Conservation (phyloP, 2,888 invertebrate genomes). For the Mongoloraphidia duomilia region DNA sequence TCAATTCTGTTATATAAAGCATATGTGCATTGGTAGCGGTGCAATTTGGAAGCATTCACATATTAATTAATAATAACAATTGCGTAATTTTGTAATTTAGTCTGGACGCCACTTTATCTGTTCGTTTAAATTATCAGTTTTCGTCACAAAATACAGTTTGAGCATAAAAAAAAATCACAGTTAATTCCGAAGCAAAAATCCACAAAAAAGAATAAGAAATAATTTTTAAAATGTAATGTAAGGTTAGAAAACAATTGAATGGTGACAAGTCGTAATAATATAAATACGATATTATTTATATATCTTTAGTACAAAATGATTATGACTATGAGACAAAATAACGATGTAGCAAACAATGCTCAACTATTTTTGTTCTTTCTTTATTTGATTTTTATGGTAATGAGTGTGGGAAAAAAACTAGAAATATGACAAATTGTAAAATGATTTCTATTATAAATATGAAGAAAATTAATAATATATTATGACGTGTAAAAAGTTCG, state of each 20-base stretch:
- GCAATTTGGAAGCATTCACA: conserved; percentile 5
- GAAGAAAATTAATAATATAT: background rate
- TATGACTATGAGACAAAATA: conserved; percentile 1
- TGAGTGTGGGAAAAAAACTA: too few relatives aligned
- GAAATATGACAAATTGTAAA: too few relatives aligned
- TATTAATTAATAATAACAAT: background rate
- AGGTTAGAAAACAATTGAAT: conserved; percentile 6
- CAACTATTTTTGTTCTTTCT: background rate
- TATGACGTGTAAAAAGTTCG: conserved; percentile 5
- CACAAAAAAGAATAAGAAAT: background rate
- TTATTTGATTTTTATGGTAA: background rate
- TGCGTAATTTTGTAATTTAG: too few relatives aligned
- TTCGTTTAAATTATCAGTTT: too few relatives aligned
- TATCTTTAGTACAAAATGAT: conserved; percentile 9
- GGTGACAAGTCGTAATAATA: conserved; percentile 6
- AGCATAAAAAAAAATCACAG: too few relatives aligned
- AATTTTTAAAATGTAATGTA: conserved; percentile 4
- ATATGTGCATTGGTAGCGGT: background rate
- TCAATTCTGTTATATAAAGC: too few relatives aligned
- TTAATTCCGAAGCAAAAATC: background rate
- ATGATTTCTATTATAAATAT: too few relatives aligned
- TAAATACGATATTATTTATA: conserved; percentile 5
- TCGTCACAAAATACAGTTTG: too few relatives aligned
- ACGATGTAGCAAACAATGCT: background rate
- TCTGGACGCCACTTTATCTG: too few relatives aligned